Evolutionary conservation across 2,888 invertebrate species (phyloP).

Genomic region (Mylabris sibirica): DNA sequence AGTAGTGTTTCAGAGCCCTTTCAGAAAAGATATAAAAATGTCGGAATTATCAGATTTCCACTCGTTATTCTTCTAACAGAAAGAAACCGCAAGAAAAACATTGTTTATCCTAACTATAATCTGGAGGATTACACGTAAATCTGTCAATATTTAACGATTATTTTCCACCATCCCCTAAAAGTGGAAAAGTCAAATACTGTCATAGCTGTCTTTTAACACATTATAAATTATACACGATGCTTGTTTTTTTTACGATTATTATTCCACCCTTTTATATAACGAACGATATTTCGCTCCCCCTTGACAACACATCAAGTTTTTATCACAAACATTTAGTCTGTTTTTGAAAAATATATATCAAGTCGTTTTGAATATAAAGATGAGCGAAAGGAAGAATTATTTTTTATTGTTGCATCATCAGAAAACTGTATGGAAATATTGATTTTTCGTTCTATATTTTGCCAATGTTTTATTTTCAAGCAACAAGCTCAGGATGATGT

Average conservation of each 20-base stretch:
- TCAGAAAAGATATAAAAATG: not conserved
- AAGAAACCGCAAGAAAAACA: not conserved
- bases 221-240: not conserved
- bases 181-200: not conserved
- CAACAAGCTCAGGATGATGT: not conserved
- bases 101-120: not conserved
- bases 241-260: not conserved
- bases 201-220: not conserved
- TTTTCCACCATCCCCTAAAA: slow-evolving; percentile 8
- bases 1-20: not conserved
- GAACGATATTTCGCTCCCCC: not conserved
- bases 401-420: not conserved
- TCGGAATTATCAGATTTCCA: slow-evolving; percentile 1
- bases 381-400: not conserved
- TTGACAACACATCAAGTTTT: not conserved
- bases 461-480: not conserved
- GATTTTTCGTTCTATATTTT: not conserved
- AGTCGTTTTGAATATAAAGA: not conserved
- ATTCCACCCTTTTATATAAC: not conserved
- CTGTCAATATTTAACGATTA: not conserved
- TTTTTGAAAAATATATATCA: slow-evolving; percentile 1
- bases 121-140: not conserved
- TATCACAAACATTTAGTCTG: not conserved
- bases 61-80: not conserved
- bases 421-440: not conserved